Evolutionary conservation across 1,140 invertebrate species (phyloP).

Genomic region (Drosophila obscura): DNA sequence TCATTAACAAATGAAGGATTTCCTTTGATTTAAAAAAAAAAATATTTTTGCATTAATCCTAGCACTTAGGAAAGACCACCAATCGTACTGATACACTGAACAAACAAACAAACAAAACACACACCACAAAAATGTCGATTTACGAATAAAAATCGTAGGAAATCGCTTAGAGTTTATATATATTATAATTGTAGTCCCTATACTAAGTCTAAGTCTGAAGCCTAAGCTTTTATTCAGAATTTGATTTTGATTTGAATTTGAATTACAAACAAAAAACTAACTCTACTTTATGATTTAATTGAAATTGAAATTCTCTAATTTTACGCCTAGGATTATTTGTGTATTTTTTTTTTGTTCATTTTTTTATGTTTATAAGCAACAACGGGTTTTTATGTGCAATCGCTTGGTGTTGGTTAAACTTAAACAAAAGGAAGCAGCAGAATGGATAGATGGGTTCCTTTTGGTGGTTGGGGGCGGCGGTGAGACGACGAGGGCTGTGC

Average conservation of each 20-base stretch:
- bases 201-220: not conserved
- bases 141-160: not conserved
- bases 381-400: constrained; percentile 84
- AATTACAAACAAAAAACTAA: constrained; percentile 19
- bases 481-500: constrained; percentile 26
- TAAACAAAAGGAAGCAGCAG: constrained; percentile 40
- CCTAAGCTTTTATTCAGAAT: constrained; percentile 54
- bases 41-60: not conserved
- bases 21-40: constrained; percentile 13
- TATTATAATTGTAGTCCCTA: constrained; percentile 20
- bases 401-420: constrained; percentile 80
- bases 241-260: constrained; percentile 45
- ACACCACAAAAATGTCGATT: not conserved
- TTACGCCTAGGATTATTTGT: no score
- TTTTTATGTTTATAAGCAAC: constrained; percentile 72
- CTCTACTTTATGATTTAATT: constrained; percentile 32
- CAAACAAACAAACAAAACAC: constrained; percentile 10
- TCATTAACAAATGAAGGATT: not conserved
- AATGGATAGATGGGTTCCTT: constrained; percentile 9
- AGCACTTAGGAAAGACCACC: constrained; percentile 37
- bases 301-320: not conserved
- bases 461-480: not conserved
- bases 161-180: not conserved
- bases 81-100: constrained; percentile 50
- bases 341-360: constrained; percentile 58